Percentiles rank a stretch among this genome's conserved stretches.
Evolutionary conservation across 2,888 invertebrate genomes (phyloP).

Genomic region (Orchesella flavescens): DNA sequence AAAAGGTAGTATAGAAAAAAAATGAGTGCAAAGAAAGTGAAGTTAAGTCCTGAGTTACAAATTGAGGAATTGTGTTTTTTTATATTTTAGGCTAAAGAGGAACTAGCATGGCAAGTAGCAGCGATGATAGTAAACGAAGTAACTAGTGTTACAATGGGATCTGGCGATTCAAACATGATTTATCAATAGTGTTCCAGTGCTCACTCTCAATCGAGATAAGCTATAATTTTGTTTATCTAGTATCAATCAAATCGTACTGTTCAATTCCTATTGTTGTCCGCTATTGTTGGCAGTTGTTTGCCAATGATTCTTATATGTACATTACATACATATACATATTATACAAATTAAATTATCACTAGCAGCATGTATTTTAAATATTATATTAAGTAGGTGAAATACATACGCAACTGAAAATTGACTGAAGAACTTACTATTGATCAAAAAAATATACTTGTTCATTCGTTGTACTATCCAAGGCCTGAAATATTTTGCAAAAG

Average conservation of each 20-base stretch:
- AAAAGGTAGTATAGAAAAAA: constrained; percentile 78
- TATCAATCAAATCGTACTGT: neutral
- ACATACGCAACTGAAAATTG: constrained; percentile 27
- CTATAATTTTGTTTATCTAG: neutral
- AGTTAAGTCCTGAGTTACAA: too few species aligned
- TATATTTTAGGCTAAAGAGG: constrained; percentile 84
- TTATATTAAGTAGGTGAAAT: neutral
- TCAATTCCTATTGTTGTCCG: constrained; percentile 4
- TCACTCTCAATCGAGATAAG: neutral
- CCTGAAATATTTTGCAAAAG: constrained; percentile 55
- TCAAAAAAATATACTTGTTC: constrained; percentile 26
- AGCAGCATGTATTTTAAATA: constrained; percentile 4
- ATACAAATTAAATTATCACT: neutral
- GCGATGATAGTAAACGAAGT: constrained; percentile 98
- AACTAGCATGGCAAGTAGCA: constrained; percentile 97
- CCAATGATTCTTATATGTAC: neutral
- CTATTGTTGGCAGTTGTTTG: neutral
- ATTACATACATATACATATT: too few species aligned
- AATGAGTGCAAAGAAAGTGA: too few species aligned
- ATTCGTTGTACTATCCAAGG: constrained; percentile 45
- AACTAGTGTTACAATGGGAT: constrained; percentile 85
- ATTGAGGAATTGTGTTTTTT: too few species aligned
- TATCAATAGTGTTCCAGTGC: constrained; percentile 52
- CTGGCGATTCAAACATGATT: constrained; percentile 67
- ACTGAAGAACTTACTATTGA: constrained; percentile 33